phyloP scores from a whole-genome alignment of 1,140 invertebrate species.

The Liolophura sinensis region DNA sequence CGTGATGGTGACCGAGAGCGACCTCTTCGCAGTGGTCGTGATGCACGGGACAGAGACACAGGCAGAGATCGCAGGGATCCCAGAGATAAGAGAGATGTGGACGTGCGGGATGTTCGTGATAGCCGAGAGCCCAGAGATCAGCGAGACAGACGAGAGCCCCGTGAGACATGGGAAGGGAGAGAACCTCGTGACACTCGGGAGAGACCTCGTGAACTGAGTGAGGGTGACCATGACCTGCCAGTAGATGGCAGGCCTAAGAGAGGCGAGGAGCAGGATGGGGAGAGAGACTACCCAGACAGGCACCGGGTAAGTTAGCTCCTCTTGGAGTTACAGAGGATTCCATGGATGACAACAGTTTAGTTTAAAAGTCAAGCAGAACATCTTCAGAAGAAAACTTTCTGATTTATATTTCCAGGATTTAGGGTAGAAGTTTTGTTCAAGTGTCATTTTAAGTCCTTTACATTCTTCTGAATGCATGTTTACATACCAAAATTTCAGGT shows the following conservation, averaged over 20 bases:
- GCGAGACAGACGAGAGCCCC: not conserved
- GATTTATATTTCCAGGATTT: too few species aligned
- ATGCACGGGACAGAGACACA: not conserved
- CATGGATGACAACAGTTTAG: too few species aligned
- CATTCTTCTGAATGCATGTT: too few species aligned
- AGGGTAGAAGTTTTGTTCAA: too few species aligned
- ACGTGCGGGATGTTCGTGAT: not conserved
- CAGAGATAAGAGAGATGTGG: constrained; percentile 1
- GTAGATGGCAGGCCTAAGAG: not conserved
- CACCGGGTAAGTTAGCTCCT: not conserved
- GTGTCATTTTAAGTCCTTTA: too few species aligned
- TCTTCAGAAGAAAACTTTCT: too few species aligned
- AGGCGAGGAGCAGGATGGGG: not conserved
- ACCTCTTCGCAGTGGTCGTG: not conserved
- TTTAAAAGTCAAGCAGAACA: too few species aligned
- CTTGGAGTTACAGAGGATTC: too few species aligned
- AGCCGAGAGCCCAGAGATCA: too few species aligned
- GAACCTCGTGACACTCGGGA: not conserved
- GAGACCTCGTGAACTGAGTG: not conserved
- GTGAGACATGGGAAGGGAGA: not conserved
- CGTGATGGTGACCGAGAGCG: too few species aligned
- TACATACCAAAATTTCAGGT: too few species aligned
- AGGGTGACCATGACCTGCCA: not conserved
- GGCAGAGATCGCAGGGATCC: constrained; percentile 5
- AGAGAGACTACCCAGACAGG: too few species aligned